A percentile compares a stretch with the other conserved stretches of the same genome.
These are phyloP conservation scores for Adoxophyes honmai DNA, from an alignment of 1,140 invertebrate species.

Conservation along the genomic window DNA sequence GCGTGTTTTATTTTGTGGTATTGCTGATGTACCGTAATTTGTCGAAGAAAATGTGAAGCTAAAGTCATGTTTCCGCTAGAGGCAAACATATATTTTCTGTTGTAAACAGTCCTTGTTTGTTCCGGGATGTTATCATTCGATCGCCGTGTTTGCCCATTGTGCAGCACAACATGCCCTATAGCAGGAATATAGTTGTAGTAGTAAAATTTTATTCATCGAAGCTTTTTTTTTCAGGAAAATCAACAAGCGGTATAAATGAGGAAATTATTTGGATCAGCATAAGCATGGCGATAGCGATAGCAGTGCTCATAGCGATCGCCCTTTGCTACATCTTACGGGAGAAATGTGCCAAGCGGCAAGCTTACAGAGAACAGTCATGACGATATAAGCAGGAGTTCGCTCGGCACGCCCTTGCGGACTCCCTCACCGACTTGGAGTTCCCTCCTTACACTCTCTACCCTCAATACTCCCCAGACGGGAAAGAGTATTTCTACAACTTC, in stretches of 20 bases:
- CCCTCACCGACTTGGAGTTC: conserved; percentile 51
- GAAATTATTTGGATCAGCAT: conserved; percentile 92
- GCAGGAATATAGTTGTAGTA: no score
- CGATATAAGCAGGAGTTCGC: conserved; percentile 72
- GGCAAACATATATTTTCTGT: no score
- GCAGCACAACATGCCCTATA: no score
- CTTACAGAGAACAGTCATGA: conserved; percentile 85
- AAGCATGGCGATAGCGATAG: conserved; percentile 90
- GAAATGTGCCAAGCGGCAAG: conserved; percentile 85
- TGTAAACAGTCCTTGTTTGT: no score
- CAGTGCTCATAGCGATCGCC: conserved; percentile 87
- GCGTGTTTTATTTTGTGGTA: no score
- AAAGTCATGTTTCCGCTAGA: no score
- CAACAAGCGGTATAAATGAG: conserved; percentile 88
- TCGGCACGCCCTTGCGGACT: conserved; percentile 61
- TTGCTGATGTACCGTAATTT: no score
- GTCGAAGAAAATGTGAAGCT: no score
- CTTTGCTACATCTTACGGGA: conserved; percentile 88
- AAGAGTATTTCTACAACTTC: conserved; percentile 70
- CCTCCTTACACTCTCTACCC: conserved; percentile 66
- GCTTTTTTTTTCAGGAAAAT: conserved; percentile 78
- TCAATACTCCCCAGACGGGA: conserved; percentile 65
- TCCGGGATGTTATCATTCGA: no score
- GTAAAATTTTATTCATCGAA: not conserved
- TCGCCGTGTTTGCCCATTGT: no score